Evolutionary conservation across 1,140 invertebrate species (phyloP), one percentile per base, ranked within the genome.

Genomic region (Drosophila grimshawi): DNA sequence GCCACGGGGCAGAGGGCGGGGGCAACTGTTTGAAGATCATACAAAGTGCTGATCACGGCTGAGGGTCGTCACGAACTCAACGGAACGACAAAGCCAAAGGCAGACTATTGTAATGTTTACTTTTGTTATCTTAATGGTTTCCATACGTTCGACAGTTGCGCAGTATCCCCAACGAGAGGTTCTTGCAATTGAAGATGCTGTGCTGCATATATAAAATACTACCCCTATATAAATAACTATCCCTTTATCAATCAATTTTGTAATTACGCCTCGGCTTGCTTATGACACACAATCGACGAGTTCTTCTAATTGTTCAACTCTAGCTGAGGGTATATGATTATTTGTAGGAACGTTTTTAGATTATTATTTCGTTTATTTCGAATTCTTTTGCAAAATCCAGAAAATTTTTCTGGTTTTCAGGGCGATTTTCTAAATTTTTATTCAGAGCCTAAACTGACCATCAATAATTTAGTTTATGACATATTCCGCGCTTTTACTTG

Each of bases 61-160:
- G 53, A 65, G 76, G 60, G 65, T 59, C 71, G 65, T 78, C 76
- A 78, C 71, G 71, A 69, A 39, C 30, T 48, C 6, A 64, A 48
- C 29, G 5, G 19, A 64, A 48, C 29, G 5, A 19, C 19, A 19
- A 19, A 19, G 19, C 19, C 19, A 19, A 19, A 19, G 19, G 27
- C 39, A 27, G 39, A 32, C 41, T 43, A 55, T 61, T 60, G 70
- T 60, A 71, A 65, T 70, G 33, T 75, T 59, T 78, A 41, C 65
- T 55, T 70, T 69, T 74, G 70, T 78, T 78, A 78, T 78, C 76
- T 78, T 65, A 75, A 75, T 61, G 55, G 37, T 48, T 74, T 41
- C 7, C 35, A 49, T 48, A 67, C 43, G 32, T 62, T 51, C 33
- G 32, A 33, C 32, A 37, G 33, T 49, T 37, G 8, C 2, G 11